These are phyloP conservation scores for Protobothrops flavoviridis DNA, from an alignment of 2,113 vertebrate genomes.

Conservation along the genomic window DNA sequence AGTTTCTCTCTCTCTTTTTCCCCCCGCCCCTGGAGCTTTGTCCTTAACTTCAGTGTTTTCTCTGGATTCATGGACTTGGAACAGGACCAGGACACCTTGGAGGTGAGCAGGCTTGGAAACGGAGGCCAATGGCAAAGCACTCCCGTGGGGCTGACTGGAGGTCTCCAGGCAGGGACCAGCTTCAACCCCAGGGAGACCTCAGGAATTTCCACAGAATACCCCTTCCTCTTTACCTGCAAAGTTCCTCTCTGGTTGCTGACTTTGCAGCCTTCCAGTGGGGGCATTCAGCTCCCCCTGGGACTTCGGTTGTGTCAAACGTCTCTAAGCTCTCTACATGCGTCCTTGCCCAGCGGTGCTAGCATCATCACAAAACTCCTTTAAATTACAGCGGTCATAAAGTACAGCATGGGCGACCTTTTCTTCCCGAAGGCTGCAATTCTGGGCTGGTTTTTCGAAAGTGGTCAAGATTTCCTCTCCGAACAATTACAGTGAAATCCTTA, in stretches of 20 bases:
- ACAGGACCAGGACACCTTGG: not conserved
- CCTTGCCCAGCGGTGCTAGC: not conserved
- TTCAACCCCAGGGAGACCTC: not conserved
- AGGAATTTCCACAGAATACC: not conserved
- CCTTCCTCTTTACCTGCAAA: not conserved
- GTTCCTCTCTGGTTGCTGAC: not conserved
- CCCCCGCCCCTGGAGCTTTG: not conserved
- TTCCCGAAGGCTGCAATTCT: not conserved
- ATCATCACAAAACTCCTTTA: not conserved
- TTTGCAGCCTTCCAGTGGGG: not conserved
- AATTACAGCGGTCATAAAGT: not conserved
- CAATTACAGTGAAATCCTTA: not conserved
- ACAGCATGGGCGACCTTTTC: rapidly evolving
- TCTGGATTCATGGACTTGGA: too few relatives aligned
- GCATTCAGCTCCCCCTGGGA: not conserved
- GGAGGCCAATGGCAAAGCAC: not conserved
- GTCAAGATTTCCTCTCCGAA: not conserved
- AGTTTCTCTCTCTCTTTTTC: not conserved
- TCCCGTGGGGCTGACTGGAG: not conserved
- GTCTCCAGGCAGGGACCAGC: not conserved
- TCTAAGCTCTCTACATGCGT: not conserved
- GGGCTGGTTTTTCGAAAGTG: not conserved
- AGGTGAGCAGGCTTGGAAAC: not conserved
- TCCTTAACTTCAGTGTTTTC: not conserved
- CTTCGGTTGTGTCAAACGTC: not conserved